Evolutionary conservation across 2,113 vertebrate species (phyloP).

Genomic region (Zosterops pallidus): DNA sequence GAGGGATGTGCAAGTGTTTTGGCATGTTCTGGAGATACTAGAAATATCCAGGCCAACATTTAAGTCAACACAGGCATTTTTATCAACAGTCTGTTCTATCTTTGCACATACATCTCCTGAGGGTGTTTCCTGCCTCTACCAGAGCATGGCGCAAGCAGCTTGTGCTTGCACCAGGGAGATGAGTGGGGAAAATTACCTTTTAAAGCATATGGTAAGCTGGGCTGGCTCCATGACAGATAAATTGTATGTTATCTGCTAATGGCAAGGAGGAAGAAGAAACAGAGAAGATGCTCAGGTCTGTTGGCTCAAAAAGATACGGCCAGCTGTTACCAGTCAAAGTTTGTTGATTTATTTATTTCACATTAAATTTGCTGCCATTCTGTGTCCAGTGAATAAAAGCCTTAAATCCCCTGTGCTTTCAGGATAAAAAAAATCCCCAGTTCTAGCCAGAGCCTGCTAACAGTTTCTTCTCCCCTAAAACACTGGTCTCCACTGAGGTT

Average conservation of each 20-base stretch:
- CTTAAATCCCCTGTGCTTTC: background rate
- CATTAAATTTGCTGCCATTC: background rate
- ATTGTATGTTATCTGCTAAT: background rate
- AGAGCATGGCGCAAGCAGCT: background rate
- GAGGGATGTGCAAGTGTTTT: background rate
- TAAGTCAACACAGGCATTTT: background rate
- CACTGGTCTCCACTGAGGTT: background rate
- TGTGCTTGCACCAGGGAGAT: background rate
- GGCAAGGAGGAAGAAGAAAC: background rate
- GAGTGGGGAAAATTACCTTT: background rate
- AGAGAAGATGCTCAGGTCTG: background rate
- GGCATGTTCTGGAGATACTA: background rate
- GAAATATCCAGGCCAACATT: background rate
- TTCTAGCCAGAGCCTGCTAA: fast-evolving
- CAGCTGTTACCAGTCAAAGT: background rate
- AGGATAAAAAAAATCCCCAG: background rate
- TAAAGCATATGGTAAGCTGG: background rate
- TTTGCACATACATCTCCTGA: background rate
- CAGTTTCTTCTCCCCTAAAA: background rate
- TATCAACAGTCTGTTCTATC: background rate
- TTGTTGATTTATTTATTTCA: background rate
- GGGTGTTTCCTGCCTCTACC: background rate
- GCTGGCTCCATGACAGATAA: background rate
- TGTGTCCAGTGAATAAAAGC: background rate
- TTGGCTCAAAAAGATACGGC: background rate